Conservation (phyloP, 2,113 vertebrate genomes). For the Zosterops lateralis region DNA sequence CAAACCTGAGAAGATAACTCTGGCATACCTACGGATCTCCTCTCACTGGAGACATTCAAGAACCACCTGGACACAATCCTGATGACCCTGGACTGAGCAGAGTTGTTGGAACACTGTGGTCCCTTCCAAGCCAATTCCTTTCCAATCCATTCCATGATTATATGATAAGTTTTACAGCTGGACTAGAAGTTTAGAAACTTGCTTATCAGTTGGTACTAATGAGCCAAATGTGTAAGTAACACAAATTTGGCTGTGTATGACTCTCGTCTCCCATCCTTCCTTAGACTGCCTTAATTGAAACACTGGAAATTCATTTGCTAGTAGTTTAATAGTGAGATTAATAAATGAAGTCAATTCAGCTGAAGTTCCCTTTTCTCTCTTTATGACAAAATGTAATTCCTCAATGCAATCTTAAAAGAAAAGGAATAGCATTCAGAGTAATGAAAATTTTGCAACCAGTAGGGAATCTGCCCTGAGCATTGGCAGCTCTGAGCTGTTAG, state of each 20-base stretch:
- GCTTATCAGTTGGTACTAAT: not conserved
- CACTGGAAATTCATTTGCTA: not conserved
- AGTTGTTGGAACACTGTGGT: not conserved
- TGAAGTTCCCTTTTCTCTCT: not conserved
- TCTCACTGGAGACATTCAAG: not conserved
- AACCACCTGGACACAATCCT: accelerated
- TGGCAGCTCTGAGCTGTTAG: not conserved
- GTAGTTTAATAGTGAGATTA: not conserved
- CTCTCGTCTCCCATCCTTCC: not conserved
- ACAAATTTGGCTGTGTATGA: not conserved
- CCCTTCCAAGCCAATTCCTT: not conserved
- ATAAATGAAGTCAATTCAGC: not conserved
- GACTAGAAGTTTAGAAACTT: not conserved
- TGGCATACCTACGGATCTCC: not conserved
- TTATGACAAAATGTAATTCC: not conserved
- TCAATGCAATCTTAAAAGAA: not conserved
- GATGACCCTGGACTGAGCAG: not conserved
- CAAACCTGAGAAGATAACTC: not conserved
- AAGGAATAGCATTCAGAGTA: not conserved
- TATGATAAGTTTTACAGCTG: not conserved
- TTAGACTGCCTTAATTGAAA: not conserved
- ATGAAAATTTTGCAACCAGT: not conserved
- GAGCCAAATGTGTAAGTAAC: not conserved
- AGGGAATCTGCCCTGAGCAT: not conserved
- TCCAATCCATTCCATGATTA: not conserved